Base-by-base conservation (phyloP, 2,797 vertebrate species). In the Platalea minor region DNA sequence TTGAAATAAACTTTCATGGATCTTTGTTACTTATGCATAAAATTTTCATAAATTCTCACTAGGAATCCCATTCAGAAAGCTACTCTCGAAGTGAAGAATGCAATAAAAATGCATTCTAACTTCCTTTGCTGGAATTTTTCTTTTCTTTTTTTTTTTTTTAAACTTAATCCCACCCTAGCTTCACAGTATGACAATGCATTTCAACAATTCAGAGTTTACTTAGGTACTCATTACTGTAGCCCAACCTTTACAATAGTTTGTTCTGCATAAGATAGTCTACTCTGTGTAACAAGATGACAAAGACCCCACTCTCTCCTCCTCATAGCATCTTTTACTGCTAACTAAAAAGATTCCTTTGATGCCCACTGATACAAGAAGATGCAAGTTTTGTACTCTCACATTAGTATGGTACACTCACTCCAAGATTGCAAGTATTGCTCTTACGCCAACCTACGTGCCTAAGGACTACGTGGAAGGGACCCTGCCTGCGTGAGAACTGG, bases 1-100 rank as follows among this genome's bases (percentile, higher is more conserved):
- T 5, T 88, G 43, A 84, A 91, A 88, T 88, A 72, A 96, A 92
- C 35, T 93, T 88, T 95, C 56, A 94, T 95, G 68, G 85, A 51
- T 60, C 54, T 80, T 85, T 61, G 65, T 86, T 90, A 92, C 67
- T 81, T 94, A 93, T 9, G 60, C 89, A 85, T 92, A 82, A 79
- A 35, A 26, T 61, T 82, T 85, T 67, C 83, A 95, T 59, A 78
- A 92, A 80, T 88, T 92, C 72, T 91, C 64, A 43, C 31, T 15
- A 65, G 53, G 63, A 94, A 91, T 90, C 70, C 68, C 91, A 84
- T 65, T 93, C 73, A 93, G 65, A 72, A 85, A 93, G 89, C 60
- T 86, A 73, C 43, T 87, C 65, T 31, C 57, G n/a, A 95, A 73
- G 76, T 7, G 5, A 88, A 61, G 33, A 91, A 75, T 4, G 10